These are phyloP conservation scores for Oreohelix idahoensis DNA, from an alignment of 1,140 invertebrate genomes.

Conservation along the genomic window DNA sequence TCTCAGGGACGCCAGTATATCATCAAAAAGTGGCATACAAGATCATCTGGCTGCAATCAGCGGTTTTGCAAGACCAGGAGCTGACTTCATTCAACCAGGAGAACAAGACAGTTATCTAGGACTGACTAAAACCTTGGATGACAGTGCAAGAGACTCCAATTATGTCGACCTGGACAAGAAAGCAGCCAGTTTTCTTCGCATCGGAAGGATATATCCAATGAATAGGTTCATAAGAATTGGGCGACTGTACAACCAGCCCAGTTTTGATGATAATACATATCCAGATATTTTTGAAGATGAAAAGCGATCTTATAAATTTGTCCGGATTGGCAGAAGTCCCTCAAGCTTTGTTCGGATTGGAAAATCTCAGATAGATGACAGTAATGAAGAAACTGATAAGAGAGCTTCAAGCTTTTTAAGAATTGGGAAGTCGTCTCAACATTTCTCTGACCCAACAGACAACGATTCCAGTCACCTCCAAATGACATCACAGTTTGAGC, in stretches of 20 bases:
- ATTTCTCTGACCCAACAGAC: neutral
- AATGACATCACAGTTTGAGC: neutral
- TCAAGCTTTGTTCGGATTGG: constrained; percentile 15
- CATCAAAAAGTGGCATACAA: neutral
- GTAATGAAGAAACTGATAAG: neutral
- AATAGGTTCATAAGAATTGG: constrained; percentile 29
- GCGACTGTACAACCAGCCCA: neutral
- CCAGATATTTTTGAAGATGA: neutral
- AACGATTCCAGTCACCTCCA: neutral
- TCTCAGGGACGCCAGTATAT: neutral
- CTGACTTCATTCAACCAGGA: neutral
- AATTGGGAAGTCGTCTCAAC: constrained; percentile 29
- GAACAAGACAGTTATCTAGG: neutral
- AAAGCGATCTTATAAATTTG: neutral
- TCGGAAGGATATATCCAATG: constrained; percentile 6
- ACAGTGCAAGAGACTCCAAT: neutral
- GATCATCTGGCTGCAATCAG: neutral
- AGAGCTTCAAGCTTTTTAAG: constrained; percentile 23
- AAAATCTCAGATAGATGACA: neutral
- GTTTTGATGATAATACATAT: too few relatives aligned
- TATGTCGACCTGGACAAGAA: constrained; percentile 4
- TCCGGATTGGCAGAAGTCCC: neutral
- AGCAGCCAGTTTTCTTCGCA: constrained; percentile 23
- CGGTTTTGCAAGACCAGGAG: neutral
- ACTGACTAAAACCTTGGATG: neutral